These are phyloP conservation scores for Channa argus DNA, from an alignment of 2,113 vertebrate genomes.

Conservation along the genomic window DNA sequence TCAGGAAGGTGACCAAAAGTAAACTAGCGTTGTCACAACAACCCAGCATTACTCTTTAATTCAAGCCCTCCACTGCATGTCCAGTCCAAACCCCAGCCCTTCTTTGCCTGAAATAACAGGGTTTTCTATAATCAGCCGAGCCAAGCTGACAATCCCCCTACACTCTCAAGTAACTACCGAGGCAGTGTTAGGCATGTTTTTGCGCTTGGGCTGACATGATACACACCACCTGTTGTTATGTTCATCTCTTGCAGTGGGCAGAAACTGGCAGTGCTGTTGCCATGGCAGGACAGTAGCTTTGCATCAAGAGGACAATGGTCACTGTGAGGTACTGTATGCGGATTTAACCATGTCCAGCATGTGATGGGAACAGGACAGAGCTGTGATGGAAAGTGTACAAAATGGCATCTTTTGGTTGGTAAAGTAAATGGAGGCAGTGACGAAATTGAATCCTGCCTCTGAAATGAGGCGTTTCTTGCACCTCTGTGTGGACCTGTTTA, in stretches of 20 bases:
- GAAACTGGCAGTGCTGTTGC: not conserved
- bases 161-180: not conserved
- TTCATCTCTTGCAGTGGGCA: slow-evolving; percentile 3
- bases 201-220: slow-evolving; percentile 1
- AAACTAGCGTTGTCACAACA: no score
- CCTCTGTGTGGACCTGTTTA: slow-evolving; percentile 65
- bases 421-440: slow-evolving; percentile 60
- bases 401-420: slow-evolving; percentile 34
- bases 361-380: slow-evolving; percentile 31
- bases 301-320: slow-evolving; percentile 41
- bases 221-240: not conserved
- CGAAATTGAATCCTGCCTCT: slow-evolving; percentile 75
- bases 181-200: not conserved
- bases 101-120: slow-evolving; percentile 11
- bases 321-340: slow-evolving; percentile 24
- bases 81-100: not conserved
- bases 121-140: not conserved
- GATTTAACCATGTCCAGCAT: slow-evolving; percentile 44
- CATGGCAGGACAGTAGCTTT: slow-evolving; percentile 13
- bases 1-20: no score
- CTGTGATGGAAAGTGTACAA: slow-evolving; percentile 41
- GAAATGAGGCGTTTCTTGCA: slow-evolving; percentile 68
- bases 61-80: not conserved
- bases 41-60: not conserved
- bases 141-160: no score